Percentiles rank a stretch among this genome's conserved stretches.
These are phyloP conservation scores for Drosophila auraria DNA, from an alignment of 1,140 invertebrate species.

Conservation along the genomic window DNA sequence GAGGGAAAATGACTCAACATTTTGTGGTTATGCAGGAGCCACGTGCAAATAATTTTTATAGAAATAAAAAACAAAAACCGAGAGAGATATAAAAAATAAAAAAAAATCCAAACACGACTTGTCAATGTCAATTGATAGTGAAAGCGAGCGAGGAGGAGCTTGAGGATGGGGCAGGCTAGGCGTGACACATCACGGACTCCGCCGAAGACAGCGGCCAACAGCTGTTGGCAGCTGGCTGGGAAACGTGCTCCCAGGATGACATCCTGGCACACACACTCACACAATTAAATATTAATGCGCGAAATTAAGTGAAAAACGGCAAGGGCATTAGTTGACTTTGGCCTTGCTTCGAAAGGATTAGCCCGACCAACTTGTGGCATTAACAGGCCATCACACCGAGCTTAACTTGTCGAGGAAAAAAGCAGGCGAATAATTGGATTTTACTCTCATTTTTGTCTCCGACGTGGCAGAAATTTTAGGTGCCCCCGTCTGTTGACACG, in stretches of 20 bases:
- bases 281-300: slow-evolving; percentile 80
- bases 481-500: slow-evolving; percentile 11
- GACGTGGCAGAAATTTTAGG: background rate
- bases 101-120: slow-evolving; percentile 36
- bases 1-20: slow-evolving; percentile 70
- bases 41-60: slow-evolving; percentile 71
- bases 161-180: slow-evolving; percentile 2
- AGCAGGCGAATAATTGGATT: slow-evolving; percentile 48
- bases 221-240: slow-evolving; percentile 69
- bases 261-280: slow-evolving; percentile 37
- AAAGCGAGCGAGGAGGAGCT: slow-evolving; percentile 32
- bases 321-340: slow-evolving; percentile 33
- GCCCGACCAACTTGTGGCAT: slow-evolving; percentile 68
- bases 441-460: slow-evolving; percentile 31
- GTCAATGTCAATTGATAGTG: slow-evolving; percentile 78
- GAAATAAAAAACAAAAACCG: slow-evolving; percentile 30
- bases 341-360: slow-evolving; percentile 63
- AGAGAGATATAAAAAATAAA: slow-evolving; percentile 3
- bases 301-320: slow-evolving; percentile 75
- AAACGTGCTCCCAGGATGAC: slow-evolving; percentile 54
- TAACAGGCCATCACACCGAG: slow-evolving; percentile 42
- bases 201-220: slow-evolving; percentile 42
- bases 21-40: slow-evolving; percentile 78
- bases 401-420: slow-evolving; percentile 48
- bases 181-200: slow-evolving; percentile 45